Evolutionary conservation across 2,888 invertebrate species (phyloP), one percentile per base, ranked within the genome.

Genomic region (Mongoloraphidia duomilia): DNA sequence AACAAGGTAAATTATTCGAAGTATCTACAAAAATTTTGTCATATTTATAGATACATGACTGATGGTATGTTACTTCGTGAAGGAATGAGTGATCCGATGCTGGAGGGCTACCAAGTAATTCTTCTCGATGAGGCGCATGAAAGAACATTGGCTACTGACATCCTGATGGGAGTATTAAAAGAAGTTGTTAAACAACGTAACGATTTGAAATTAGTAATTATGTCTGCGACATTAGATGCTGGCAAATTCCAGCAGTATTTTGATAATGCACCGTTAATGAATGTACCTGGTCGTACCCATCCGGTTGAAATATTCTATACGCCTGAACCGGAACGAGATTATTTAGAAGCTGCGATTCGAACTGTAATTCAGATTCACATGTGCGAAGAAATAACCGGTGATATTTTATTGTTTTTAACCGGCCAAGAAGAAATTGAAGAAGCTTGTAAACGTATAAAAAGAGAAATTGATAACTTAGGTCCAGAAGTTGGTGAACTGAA

Each of bases 241-340:
- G 98, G 97, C 6, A 99, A 99, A 68, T 99, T 99, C 68, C 96
- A 97, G 72, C 87, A 90, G 65, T 99, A 99, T 66, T 99, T 99
- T 65, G 97, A 95, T 60, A 90, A 94, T 65, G 97, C 97, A 0
- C 98, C 98, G 0, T 68, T 99, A 37, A 94, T 99, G 92, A 95
- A 91, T 60, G 96, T 99, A 0, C 98, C 98, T 0, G 98, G 94
- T 14, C 75, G 94, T 59, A 94, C 93, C 1, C 91, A 92, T 72
- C 92, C 93, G 2, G 94, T 94, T 0, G 94, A 94, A 66, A 98
- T 99, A 55, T 98, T 97, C 70, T 99, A 97, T 69, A 98, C 98
- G 0, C 97, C 96, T 0, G 97, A 98, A 63, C 96, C 98, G 0
- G 98, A 99, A 67, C 71, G 89, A 12, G 97, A 99, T 63, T 99